A percentile compares a stretch with the other conserved stretches of the same genome.
phyloP scores from a whole-genome alignment of 2,888 invertebrate species.

The Blastobasis adustella region DNA sequence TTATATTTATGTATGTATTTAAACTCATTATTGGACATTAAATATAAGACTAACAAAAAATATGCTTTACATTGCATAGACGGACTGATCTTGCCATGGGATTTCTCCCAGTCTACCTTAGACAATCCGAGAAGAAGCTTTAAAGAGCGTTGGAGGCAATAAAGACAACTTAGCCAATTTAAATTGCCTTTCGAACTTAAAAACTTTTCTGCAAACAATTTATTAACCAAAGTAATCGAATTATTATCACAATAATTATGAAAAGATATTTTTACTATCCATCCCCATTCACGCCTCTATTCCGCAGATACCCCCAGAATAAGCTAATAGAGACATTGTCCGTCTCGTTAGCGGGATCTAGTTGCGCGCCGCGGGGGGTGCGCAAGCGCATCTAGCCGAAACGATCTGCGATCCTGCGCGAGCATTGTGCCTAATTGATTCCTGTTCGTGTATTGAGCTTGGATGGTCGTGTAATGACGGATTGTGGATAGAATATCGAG shows the following conservation, averaged over 20 bases:
- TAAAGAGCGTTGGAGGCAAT: too few relatives aligned
- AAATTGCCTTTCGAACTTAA: too few relatives aligned
- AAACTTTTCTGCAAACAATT: too few relatives aligned
- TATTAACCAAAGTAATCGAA: too few relatives aligned
- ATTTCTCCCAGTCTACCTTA: too few relatives aligned
- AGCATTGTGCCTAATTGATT: conserved; percentile 3
- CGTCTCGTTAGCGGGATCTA: conserved; percentile 63
- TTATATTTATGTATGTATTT: too few relatives aligned
- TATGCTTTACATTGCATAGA: too few relatives aligned
- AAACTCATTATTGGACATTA: too few relatives aligned
- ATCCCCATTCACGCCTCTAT: conserved; percentile 23
- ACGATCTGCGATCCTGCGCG: conserved; percentile 15
- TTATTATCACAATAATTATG: not conserved
- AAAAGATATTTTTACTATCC: not conserved
- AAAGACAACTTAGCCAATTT: too few relatives aligned
- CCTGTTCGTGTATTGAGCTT: not conserved
- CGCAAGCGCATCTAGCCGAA: conserved; percentile 23
- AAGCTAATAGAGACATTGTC: conserved; percentile 74
- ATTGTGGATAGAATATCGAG: not conserved
- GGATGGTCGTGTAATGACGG: not conserved
- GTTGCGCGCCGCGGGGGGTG: conserved; percentile 59
- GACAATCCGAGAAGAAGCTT: too few relatives aligned
- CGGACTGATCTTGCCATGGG: too few relatives aligned
- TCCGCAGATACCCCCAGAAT: conserved; percentile 48
- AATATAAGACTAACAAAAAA: too few relatives aligned